phyloP scores from a whole-genome alignment of 2,113 vertebrate species.

The Gambusia holbrooki region DNA sequence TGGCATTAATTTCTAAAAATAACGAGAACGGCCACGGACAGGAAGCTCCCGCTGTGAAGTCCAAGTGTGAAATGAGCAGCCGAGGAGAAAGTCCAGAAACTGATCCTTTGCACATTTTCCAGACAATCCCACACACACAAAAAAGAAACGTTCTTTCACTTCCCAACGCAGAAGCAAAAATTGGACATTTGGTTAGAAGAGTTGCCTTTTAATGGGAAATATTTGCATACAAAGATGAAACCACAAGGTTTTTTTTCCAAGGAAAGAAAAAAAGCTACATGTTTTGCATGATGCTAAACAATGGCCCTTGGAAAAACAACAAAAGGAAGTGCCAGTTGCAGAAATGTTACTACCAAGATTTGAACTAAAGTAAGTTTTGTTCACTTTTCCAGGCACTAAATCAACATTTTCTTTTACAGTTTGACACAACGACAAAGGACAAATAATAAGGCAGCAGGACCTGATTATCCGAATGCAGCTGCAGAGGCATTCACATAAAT shows the following conservation, averaged over 20 bases:
- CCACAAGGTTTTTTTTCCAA: neutral
- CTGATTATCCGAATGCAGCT: constrained; percentile 60
- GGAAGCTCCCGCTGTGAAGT: neutral
- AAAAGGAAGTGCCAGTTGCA: neutral
- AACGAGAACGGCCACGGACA: neutral
- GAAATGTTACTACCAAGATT: neutral
- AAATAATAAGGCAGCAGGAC: constrained; percentile 54
- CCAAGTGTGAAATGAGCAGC: neutral
- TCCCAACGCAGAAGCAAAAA: neutral
- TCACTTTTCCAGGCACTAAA: constrained; percentile 11
- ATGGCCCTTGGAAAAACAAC: neutral
- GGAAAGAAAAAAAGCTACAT: neutral
- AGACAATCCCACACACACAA: neutral
- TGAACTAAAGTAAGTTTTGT: constrained; percentile 2
- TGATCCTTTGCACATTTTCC: neutral
- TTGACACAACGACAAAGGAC: constrained; percentile 49
- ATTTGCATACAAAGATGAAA: neutral
- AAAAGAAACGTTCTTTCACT: neutral
- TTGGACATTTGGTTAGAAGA: neutral
- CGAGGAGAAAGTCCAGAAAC: neutral
- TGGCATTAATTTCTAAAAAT: neutral
- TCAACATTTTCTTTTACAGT: constrained; percentile 43
- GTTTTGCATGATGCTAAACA: neutral
- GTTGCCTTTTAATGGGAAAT: neutral
- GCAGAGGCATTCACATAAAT: constrained; percentile 55